These are phyloP conservation scores for Sesia apiformis DNA, from an alignment of 2,888 invertebrate genomes.

Conservation along the genomic window DNA sequence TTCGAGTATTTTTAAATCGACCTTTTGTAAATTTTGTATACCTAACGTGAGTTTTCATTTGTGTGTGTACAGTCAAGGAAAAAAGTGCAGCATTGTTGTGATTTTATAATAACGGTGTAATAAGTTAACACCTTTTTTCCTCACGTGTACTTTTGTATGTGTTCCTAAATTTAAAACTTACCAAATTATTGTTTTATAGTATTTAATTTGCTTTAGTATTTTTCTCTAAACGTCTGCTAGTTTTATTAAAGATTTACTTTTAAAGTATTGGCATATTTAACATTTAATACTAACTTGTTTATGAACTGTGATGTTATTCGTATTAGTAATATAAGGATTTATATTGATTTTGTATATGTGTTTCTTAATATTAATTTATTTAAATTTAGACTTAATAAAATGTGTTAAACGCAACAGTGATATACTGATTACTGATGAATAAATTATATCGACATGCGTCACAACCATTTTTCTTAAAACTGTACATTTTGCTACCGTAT, in stretches of 20 bases:
- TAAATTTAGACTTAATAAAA: constrained; percentile 28
- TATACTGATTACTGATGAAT: constrained; percentile 21
- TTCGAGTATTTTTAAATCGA: constrained; percentile 27
- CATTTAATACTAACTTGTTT: constrained; percentile 64
- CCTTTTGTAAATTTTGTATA: constrained; percentile 45
- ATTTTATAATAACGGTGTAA: too few species aligned
- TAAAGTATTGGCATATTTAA: constrained; percentile 53
- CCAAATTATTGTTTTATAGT: constrained; percentile 51
- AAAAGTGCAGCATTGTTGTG: neutral
- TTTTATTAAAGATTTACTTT: constrained; percentile 32
- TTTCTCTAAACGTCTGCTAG: neutral
- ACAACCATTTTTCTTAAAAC: neutral
- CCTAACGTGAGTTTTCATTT: constrained; percentile 16
- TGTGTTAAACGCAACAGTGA: constrained; percentile 36
- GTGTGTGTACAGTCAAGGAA: constrained; percentile 12
- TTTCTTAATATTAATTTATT: constrained; percentile 70
- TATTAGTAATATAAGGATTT: constrained; percentile 67
- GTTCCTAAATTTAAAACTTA: constrained; percentile 64
- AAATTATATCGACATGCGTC: constrained; percentile 21
- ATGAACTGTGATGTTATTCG: constrained; percentile 75
- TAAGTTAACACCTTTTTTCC: neutral
- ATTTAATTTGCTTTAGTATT: constrained; percentile 12
- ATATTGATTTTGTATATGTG: constrained; percentile 73
- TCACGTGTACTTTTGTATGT: constrained; percentile 25
- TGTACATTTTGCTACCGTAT: too few species aligned